A percentile compares a stretch with the other conserved stretches of the same genome.
Conservation (phyloP, 2,113 vertebrate species). For the Eudorcas thomsonii region DNA sequence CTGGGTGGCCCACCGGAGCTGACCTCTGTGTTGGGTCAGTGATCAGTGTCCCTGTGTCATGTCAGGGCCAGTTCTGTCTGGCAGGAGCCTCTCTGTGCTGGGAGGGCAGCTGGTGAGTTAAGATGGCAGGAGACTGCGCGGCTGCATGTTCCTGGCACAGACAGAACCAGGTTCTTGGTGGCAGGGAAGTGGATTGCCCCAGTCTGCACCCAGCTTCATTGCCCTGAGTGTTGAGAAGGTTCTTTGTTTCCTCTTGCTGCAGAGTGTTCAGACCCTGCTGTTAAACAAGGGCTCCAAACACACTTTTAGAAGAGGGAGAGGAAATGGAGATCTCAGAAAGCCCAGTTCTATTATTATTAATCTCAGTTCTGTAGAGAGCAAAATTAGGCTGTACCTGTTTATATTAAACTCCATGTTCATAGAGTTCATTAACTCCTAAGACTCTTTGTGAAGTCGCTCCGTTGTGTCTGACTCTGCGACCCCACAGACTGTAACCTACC, state of each 20-base stretch:
- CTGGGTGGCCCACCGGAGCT: neutral
- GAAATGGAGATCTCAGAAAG: neutral
- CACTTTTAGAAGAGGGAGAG: neutral
- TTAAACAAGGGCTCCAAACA: neutral
- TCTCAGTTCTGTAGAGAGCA: neutral
- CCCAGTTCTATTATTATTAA: neutral
- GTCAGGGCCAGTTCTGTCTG: neutral
- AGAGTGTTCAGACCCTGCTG: neutral
- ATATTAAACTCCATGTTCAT: neutral
- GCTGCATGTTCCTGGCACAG: neutral
- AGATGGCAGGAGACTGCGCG: neutral
- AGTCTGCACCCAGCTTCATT: neutral
- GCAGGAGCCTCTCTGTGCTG: neutral
- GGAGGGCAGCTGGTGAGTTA: neutral
- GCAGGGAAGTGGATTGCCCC: neutral
- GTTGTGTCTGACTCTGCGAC: fast-evolving
- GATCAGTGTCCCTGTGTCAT: neutral
- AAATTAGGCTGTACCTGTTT: neutral
- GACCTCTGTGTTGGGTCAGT: neutral
- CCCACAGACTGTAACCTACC: neutral
- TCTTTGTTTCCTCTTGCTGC: neutral
- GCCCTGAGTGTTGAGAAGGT: neutral
- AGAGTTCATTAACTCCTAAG: neutral
- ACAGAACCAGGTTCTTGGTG: neutral
- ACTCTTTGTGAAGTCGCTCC: neutral